Conservation (phyloP, 2,113 vertebrate genomes). For the Lepus americanus region DNA sequence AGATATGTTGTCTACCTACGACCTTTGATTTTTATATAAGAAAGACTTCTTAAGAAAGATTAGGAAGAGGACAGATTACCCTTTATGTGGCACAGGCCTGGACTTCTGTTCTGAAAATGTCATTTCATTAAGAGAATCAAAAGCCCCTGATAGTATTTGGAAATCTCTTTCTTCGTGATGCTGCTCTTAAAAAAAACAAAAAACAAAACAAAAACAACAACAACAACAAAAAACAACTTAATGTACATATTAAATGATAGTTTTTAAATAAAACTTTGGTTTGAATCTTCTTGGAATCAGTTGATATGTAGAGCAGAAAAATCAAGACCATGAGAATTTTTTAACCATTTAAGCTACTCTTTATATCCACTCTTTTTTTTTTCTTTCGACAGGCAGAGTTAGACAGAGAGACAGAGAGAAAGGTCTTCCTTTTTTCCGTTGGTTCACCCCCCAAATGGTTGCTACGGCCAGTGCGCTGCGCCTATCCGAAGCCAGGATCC, state of each 20-base stretch:
- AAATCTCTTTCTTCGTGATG: slow-evolving; percentile 12
- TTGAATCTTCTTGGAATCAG: neutral
- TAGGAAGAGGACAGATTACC: neutral
- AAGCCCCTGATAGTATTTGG: neutral
- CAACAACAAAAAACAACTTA: neutral
- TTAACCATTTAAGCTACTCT: neutral
- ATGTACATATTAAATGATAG: neutral
- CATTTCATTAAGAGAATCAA: neutral
- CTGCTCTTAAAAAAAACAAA: neutral
- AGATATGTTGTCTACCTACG: neutral
- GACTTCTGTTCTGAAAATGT: slow-evolving; percentile 17
- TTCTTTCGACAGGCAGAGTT: no score
- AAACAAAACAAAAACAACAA: no score
- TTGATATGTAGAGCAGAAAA: slow-evolving; percentile 3
- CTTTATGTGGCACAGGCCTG: neutral
- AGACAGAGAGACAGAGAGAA: no score
- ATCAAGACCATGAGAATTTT: slow-evolving; percentile 8
- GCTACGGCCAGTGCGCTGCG: no score
- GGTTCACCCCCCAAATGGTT: no score
- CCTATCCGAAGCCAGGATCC: no score
- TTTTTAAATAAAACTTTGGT: neutral
- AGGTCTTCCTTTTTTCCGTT: no score
- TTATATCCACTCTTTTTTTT: neutral
- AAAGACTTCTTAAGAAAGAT: neutral
- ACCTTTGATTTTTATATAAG: neutral